Base-by-base conservation (phyloP, 2,113 vertebrate genomes). In the Spea multiplicata region DNA sequence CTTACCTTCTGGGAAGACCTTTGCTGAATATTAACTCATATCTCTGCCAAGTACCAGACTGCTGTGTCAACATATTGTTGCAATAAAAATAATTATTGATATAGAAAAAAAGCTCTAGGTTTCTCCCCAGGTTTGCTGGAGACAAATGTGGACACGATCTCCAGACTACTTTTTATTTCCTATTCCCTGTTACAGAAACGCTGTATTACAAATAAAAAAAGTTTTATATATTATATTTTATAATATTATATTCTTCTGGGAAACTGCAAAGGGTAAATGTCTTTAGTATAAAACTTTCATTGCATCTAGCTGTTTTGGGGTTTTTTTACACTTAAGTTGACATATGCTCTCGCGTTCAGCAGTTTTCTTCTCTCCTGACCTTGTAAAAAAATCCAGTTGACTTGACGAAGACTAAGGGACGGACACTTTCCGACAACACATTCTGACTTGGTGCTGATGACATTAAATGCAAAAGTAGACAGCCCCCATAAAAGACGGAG, bases 361-460 rank as follows among this genome's bases (percentile, higher is more conserved):
- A 30, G 67, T 66, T 17, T 44, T 50, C 52, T 59, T 4, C 44
- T 45, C 50, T 17, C 45, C 9, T 76, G 66, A 76, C 74, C 74
- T 76, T 76, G 74, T 44, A 76, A 76, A 57, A n/a, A 57, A 30
- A 30, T 30, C 45, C 52, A 59, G 13, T 30, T 10, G 9, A 69
- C 66, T 52, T 8, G 53, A 76, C 57, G 74, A 76, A 59, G 66
- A 76, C 74, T 76, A 65, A 69, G 74, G 52, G 67, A 68, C 66
- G 55, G 30, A 69, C 49, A 76, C 65, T 50, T 53, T 75, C 62
- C 16, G 61, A 75, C 48, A 75, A 65, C 55, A 46, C 48, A 55
- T 76, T 46, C 50, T 17, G 44, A 48, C 74, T 76, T 57, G 50
- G 59, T 68, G 65, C 65, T 76, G 52, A 76, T 59, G 30, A 30